These are phyloP conservation scores for Cepaea hortensis DNA, from an alignment of 2,888 invertebrate genomes.

Conservation along the genomic window DNA sequence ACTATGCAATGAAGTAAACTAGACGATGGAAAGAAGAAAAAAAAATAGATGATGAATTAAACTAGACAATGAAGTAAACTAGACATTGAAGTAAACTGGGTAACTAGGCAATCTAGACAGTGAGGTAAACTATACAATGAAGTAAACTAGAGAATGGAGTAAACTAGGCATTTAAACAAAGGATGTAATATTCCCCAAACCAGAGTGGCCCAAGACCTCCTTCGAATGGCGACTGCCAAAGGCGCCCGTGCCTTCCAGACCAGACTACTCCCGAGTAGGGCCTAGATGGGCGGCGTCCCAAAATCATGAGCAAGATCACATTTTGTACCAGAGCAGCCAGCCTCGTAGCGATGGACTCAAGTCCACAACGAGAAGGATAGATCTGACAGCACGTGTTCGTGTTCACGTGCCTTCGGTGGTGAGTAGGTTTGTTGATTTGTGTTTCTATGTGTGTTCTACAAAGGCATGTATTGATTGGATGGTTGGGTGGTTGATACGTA, in stretches of 20 bases:
- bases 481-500: too few relatives aligned
- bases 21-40: too few relatives aligned
- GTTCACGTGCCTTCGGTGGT: constrained; percentile 37
- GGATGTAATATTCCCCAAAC: background rate
- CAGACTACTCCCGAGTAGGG: constrained; percentile 66
- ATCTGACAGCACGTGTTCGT: constrained; percentile 26
- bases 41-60: too few relatives aligned
- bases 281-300: background rate
- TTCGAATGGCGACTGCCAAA: constrained; percentile 73
- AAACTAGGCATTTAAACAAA: too few relatives aligned
- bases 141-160: too few relatives aligned
- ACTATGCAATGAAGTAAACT: too few relatives aligned
- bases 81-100: too few relatives aligned
- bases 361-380: constrained; percentile 13
- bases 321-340: background rate
- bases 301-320: background rate
- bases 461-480: too few relatives aligned
- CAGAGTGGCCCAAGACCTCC: constrained; percentile 54
- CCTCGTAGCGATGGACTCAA: constrained; percentile 37
- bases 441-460: too few relatives aligned
- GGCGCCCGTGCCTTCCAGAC: constrained; percentile 69
- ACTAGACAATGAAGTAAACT: too few relatives aligned
- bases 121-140: too few relatives aligned
- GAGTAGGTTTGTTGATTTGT: background rate
- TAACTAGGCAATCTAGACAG: too few relatives aligned